A percentile compares a stretch with the other conserved stretches of the same genome.
These are phyloP conservation scores for Zele albiditarsus DNA, from an alignment of 2,888 invertebrate species.

Conservation along the genomic window DNA sequence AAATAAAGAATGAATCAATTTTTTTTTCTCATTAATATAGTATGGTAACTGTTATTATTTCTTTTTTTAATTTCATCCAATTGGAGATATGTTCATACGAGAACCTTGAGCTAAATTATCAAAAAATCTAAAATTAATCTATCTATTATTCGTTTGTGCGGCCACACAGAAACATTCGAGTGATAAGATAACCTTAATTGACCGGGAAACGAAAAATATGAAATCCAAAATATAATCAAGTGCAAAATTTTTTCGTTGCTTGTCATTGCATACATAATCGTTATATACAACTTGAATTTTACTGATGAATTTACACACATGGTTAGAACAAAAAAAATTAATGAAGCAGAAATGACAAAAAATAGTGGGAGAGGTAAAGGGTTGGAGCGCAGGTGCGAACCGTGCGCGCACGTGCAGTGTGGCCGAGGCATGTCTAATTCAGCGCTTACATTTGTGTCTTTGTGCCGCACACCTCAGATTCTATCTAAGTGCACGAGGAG, in stretches of 20 bases:
- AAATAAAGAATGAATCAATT: not conserved
- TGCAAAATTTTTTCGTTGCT: not conserved
- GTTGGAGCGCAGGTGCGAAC: constrained; percentile 31
- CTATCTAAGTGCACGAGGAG: not conserved
- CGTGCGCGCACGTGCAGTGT: constrained; percentile 29
- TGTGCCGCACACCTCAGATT: not conserved
- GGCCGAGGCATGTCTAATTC: not conserved
- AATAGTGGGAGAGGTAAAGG: constrained; percentile 23
- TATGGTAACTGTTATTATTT: not conserved
- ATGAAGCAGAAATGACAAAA: constrained; percentile 21
- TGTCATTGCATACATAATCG: not conserved
- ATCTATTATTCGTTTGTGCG: not conserved
- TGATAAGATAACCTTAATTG: constrained; percentile 20
- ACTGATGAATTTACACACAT: constrained; percentile 47
- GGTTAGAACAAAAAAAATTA: constrained; percentile 11
- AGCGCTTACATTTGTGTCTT: not conserved
- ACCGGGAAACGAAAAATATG: not conserved
- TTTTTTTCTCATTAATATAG: not conserved
- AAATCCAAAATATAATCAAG: not conserved
- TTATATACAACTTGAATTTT: constrained; percentile 37
- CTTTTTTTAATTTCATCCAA: not conserved
- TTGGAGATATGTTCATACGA: not conserved
- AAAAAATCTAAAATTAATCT: not conserved
- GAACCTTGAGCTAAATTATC: not conserved
- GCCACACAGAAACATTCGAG: not conserved